Base-by-base conservation (phyloP, 2,888 invertebrate genomes). In the Hydraecia micacea region DNA sequence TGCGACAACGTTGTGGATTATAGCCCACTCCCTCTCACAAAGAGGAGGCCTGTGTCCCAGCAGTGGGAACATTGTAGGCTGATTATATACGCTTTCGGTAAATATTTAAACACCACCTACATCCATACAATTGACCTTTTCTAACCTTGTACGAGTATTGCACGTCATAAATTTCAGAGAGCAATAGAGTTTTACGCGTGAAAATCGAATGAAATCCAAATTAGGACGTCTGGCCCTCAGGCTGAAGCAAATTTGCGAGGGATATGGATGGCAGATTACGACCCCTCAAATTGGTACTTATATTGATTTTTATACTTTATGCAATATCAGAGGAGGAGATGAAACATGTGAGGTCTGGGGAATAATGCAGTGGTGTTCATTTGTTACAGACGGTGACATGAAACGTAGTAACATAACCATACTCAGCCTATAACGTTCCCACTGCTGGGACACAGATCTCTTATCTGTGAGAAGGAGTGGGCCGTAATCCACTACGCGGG, bases 201-300 rank as follows among this genome's bases (percentile, higher is more conserved):
- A 83, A 86, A 83, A 79, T 88, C 75, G 81, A 84, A 81, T 79
- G 77, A 49, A 66, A 78, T 79, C 71, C 77, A 84, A 84, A 88
- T 88, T 81, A 83, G 81, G 73, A 77, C 52, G 75, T 80, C 65
- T 81, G 52, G 77, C 83, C 84, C 81, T 72, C 66, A 68, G 81
- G 87, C 83, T 77, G 67, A 77, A 80, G 73, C 77, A 77, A 86
- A 87, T 86, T 88, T 83, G 76, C 71, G 77, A 81, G 69, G 79
- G 82, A 85, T 88, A 84, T 87, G 52, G 55, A 84, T 87, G 52
- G 55, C 66, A 81, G 77, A 86, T 84, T 83, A 87, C 79, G 74
- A 80, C 73, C 76, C 77, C 78, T 83, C 75, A 79, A 81, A 88
- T 77, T 69, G 77, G 79, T 75, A 75, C 76, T 80, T 81, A 81